Percentiles rank a stretch among this genome's conserved stretches.
Conservation (phyloP, 2,888 invertebrate species). For the Mechanitis messenoides region DNA sequence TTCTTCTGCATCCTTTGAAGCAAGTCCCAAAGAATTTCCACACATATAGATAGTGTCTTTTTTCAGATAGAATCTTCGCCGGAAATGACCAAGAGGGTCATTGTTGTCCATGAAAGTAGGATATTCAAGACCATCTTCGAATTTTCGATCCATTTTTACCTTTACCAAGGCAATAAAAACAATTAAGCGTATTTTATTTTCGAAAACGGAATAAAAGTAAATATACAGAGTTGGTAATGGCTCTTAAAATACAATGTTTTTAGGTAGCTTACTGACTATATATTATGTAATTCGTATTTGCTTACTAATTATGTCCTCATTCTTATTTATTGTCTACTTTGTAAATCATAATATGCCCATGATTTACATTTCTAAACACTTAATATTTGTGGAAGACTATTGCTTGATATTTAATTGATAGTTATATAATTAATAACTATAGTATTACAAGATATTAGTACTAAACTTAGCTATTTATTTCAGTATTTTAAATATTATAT, state of each 20-base stretch:
- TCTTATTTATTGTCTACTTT: neutral
- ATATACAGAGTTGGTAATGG: too few species aligned
- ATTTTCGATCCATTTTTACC: conserved; percentile 28
- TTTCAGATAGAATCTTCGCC: conserved; percentile 51
- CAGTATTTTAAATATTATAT: too few species aligned
- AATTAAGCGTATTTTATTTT: too few species aligned
- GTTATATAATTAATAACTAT: too few species aligned
- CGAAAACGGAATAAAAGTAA: too few species aligned
- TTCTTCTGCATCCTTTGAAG: conserved; percentile 56
- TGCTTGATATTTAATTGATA: too few species aligned
- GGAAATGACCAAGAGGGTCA: conserved; percentile 50
- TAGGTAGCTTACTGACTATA: too few species aligned
- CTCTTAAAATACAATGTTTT: too few species aligned
- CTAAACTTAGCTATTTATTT: too few species aligned
- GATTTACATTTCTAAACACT: neutral
- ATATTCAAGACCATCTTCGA: conserved; percentile 45
- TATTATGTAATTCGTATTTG: neutral
- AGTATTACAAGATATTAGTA: too few species aligned
- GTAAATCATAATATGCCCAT: conserved; percentile 7
- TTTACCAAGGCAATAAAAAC: too few species aligned
- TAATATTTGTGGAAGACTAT: too few species aligned
- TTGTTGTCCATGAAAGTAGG: conserved; percentile 52
- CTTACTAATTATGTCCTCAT: neutral
- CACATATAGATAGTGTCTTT: conserved; percentile 56
- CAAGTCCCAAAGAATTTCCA: conserved; percentile 61